Evolutionary conservation across 2,113 vertebrate species (phyloP), one percentile per base, ranked within the genome.

Genomic region (Microtus ochrogaster): DNA sequence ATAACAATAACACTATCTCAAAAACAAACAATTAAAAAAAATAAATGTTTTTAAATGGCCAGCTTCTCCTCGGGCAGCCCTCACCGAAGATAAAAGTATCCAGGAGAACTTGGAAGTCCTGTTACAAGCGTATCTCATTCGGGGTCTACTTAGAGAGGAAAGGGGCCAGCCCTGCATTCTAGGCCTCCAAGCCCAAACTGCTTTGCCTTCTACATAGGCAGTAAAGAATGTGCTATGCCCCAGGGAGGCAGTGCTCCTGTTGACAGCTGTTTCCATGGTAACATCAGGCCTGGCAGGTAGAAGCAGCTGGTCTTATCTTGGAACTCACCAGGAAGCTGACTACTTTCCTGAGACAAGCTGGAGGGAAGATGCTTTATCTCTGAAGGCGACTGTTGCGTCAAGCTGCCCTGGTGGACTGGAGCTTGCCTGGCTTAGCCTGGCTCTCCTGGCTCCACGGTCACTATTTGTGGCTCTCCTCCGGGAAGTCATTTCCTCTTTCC

Each of bases 231-330:
- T 96, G 93, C 47, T 78, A 33, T 93, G 78, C 94, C 95, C 13
- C 44, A 61, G 94, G 96, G 88, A 97, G 96, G 95, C 97, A 77
- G 76, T 73, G 61, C 44, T 96, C 89, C 95, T 89, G 30, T 95
- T 92, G 97, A 92, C 93, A 89, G 87, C 92, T 49, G 95, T 98
- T 97, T 97, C 95, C 98, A 96, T 94, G 97, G 97, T 95, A 96
- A 98, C 96, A 82, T 70, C 96, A 95, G 90, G 13, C 78, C 76
- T n/a, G 83, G 84, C 98, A 98, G 97, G 97, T 77, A 44, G 88
- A 58, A 93, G 68, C 6, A 85, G 92, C 52, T 17, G 89, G 30
- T 92, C 97, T 97, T 85, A 66, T 86, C 74, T 88, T 92, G 95
- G 90, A 87, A 97, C 96, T 92, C 72, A 63, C 24, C 16, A n/a